These are phyloP conservation scores for Sisyra nigra DNA, from an alignment of 2,888 invertebrate species.

Conservation along the genomic window DNA sequence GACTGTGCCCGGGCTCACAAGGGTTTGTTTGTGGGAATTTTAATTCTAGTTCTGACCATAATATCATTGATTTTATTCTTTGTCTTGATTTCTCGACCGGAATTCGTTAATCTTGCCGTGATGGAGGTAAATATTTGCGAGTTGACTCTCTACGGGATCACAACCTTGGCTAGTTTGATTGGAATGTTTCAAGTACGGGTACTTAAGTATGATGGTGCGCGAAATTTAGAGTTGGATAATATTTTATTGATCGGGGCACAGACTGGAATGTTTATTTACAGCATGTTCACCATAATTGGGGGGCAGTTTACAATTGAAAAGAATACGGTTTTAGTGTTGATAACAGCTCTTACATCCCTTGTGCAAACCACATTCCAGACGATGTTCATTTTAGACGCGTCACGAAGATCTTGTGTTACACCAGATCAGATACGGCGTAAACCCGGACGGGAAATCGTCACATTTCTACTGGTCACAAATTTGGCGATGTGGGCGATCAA, in stretches of 20 bases:
- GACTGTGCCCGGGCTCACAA: constrained; percentile 90
- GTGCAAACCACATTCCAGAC: constrained; percentile 82
- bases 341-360: constrained; percentile 71
- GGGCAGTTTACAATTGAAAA: constrained; percentile 75
- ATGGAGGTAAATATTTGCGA: constrained; percentile 85
- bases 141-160: constrained; percentile 68
- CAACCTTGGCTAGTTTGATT: constrained; percentile 69
- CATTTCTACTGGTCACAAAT: constrained; percentile 79
- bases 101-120: constrained; percentile 67
- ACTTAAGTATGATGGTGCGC: constrained; percentile 65
- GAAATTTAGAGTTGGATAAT: constrained; percentile 75
- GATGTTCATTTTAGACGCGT: constrained; percentile 81
- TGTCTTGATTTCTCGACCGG: constrained; percentile 66
- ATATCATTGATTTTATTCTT: constrained; percentile 85
- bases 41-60: constrained; percentile 75
- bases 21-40: constrained; percentile 79
- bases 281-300: constrained; percentile 85
- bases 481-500: constrained; percentile 91
- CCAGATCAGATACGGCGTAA: constrained; percentile 71
- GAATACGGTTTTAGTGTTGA: constrained; percentile 63
- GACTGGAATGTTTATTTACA: constrained; percentile 87
- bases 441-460: constrained; percentile 86
- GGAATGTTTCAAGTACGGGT: constrained; percentile 80
- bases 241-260: constrained; percentile 85
- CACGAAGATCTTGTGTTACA: constrained; percentile 66